Base-by-base conservation (phyloP, 1,140 invertebrate genomes). In the Drosophila sp. region DNA sequence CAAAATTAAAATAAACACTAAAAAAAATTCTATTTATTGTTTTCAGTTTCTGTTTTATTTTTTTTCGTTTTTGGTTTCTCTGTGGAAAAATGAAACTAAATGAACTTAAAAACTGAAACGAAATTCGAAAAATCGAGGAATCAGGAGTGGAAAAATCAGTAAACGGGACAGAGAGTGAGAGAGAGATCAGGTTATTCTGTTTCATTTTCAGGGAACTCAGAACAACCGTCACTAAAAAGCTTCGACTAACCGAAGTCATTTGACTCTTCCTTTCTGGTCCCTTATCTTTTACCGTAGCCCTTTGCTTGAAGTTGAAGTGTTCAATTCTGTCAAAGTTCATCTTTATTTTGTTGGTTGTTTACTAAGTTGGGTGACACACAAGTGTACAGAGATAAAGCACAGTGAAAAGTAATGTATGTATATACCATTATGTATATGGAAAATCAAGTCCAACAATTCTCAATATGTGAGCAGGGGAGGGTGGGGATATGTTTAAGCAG, bases 1-100 rank as follows among this genome's bases (percentile, higher is more conserved):
- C 79, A 80, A 79, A 80, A 70, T 73, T 50, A 72, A 78, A 70
- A 80, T 75, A 38, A 38, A 38, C 68, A 76, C 55, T 66, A 72
- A 80, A 54, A 32, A 66, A 57, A 57, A 3, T 50, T 50, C 27
- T 8, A 50, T 50, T 50, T 50, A 50, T 25, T 8, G 44, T 50
- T 50, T 50, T 50, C 44, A 7, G 6, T 27, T 50, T 50, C 23
- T 17, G 23, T 50, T 27, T 50, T 50, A 4, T 23, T 47, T 23
- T 47, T 6, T 47, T 47, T 41, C 6, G 3, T 47, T 7, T 47
- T 47, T 47, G 44, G 44, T 50, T 56, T 66, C 70, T 74, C 30
- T 73, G 55, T 29, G 57, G 17, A 33, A 35, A 25, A 30, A 25
- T 25, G 8, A 54, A 54, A 65, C 27, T 47, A 25, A 38, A 71